Conservation (phyloP, 2,113 vertebrate genomes). For the Semicossyphus pulcher region DNA sequence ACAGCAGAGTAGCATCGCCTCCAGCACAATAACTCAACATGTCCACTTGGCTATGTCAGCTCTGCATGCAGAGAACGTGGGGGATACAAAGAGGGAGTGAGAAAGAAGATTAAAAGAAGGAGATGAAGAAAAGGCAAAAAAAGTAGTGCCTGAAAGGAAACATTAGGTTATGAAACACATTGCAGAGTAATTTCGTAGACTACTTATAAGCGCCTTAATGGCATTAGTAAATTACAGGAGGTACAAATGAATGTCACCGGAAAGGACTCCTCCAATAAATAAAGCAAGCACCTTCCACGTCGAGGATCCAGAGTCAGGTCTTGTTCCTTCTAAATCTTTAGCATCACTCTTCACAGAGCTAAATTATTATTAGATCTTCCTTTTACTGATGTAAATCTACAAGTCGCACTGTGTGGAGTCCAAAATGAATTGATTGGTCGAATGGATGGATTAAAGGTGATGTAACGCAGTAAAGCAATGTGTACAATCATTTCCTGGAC, state of each 20-base stretch:
- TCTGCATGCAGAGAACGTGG: conserved; percentile 53
- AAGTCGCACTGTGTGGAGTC: neutral
- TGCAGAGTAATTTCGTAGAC: neutral
- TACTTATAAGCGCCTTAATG: neutral
- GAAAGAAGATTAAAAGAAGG: conserved; percentile 23
- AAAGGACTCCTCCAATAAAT: neutral
- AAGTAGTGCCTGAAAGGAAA: conserved; percentile 1
- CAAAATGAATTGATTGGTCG: neutral
- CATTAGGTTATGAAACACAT: neutral
- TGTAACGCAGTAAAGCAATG: neutral
- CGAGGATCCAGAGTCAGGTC: neutral
- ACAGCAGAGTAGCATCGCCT: conserved; percentile 71
- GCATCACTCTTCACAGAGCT: neutral
- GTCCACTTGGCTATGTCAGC: conserved; percentile 76
- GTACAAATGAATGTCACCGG: neutral
- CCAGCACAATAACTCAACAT: conserved; percentile 78
- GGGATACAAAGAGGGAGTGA: conserved; percentile 35
- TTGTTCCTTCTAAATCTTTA: neutral
- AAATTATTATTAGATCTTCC: neutral
- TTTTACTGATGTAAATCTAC: neutral
- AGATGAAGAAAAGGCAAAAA: neutral
- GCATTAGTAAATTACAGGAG: neutral
- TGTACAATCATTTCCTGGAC: neutral
- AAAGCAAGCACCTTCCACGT: neutral
- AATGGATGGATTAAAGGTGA: neutral